Evolutionary conservation across 2,113 vertebrate species (phyloP), one percentile per base, ranked within the genome.

Genomic region (Gobius niger): DNA sequence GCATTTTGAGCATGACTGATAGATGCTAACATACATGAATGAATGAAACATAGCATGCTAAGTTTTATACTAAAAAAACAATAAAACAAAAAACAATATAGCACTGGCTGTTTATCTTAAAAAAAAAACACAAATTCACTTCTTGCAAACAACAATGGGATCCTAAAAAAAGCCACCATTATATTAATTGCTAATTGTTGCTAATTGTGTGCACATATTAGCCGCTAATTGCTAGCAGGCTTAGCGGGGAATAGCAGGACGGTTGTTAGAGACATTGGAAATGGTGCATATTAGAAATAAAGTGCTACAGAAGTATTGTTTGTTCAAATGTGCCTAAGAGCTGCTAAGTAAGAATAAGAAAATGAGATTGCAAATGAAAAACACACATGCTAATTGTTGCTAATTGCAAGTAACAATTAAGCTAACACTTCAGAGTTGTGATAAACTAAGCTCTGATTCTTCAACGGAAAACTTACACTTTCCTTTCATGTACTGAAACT

Each of bases 101-200:
- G 24, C 24, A 34, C 24, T 34, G 24, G 24, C 24, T 44, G 15
- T 59, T 40, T 15, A 59, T 41, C 56, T 59, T 59, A n/a, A 40
- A 44, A 60, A 60, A 41, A 60, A 60, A 41, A 15, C 6, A 34
- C 24, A 44, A 42, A 60, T 60, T n/a, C 8, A 60, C 57, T 60
- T 15, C 40, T 15, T n/a, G 57, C 57, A 14, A 54, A 54, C n/a
- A 42, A 60, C 40, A 5, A 15, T 15, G 1, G 9, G 40, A n/a
- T 10, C 40, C 57, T 60, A 44, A 60, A 41, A 42, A 60, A 42
- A 60, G 44, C 40, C 40, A 44, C 57, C 11, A 60, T 44, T 60
- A 34, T 3, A 24, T 24, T 2, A 60, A 9, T 13, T 41, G 14
- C 14, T 42, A n/a, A 60, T 60, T 60, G n/a, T 60, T 41, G 57